Evolutionary conservation across 2,113 vertebrate species (phyloP).

Genomic region (Anguilla rostrata): DNA sequence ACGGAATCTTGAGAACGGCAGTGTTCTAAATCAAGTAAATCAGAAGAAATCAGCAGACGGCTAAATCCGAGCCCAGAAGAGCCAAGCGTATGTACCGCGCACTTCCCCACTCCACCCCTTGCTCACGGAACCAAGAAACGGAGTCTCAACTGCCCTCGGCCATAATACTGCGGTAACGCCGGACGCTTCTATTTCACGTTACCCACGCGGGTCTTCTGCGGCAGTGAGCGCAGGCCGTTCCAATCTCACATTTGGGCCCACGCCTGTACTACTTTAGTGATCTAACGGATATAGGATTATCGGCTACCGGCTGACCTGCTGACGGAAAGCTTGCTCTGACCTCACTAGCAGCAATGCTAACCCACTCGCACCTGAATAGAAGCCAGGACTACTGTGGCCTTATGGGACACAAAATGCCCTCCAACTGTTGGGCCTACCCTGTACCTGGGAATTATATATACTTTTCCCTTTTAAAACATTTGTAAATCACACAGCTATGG

Average conservation of each 20-base stretch:
- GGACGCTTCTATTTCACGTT: background rate
- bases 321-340: background rate
- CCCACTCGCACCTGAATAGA: background rate
- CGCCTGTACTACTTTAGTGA: too few relatives aligned
- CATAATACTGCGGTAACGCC: background rate
- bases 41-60: constrained; percentile 32
- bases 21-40: constrained; percentile 20
- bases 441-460: background rate
- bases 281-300: background rate
- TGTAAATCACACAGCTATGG: background rate
- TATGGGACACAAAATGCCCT: background rate
- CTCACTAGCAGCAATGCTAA: background rate
- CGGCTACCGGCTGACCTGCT: background rate
- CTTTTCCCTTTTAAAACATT: background rate
- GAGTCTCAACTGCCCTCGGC: background rate
- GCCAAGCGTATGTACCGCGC: background rate
- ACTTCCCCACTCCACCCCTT: background rate
- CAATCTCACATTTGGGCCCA: background rate
- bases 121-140: background rate
- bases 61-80: background rate
- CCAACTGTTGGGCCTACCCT: too few relatives aligned
- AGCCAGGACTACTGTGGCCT: background rate
- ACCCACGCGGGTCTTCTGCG: background rate
- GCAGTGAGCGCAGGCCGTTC: background rate
- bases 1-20: constrained; percentile 20